Conservation (phyloP, 2,797 vertebrate genomes). For the Lithobates sylvaticus region DNA sequence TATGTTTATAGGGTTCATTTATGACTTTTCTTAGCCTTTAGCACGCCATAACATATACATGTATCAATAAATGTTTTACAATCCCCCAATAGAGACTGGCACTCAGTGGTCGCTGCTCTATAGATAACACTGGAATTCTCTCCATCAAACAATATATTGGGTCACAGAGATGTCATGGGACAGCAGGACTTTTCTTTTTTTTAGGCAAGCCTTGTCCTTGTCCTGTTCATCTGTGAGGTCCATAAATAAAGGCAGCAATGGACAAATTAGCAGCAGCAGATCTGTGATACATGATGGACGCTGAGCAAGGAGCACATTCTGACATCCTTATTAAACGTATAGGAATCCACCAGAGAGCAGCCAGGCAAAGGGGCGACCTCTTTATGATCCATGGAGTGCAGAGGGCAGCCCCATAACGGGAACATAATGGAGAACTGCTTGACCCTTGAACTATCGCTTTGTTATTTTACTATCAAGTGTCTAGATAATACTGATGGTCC, state of each 20-base stretch:
- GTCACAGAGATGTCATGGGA: not conserved
- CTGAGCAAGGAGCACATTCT: not conserved
- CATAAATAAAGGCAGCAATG: slow-evolving; percentile 2
- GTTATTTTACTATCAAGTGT: slow-evolving; percentile 57
- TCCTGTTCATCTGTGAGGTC: not conserved
- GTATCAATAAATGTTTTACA: not conserved
- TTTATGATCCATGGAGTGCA: slow-evolving; percentile 58
- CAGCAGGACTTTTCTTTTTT: not conserved
- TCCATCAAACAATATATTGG: not conserved
- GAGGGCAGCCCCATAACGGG: slow-evolving; percentile 53
- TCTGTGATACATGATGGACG: not conserved
- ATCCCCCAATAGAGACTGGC: not conserved
- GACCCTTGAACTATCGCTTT: slow-evolving; percentile 55
- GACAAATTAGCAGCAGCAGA: slow-evolving; percentile 9
- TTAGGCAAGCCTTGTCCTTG: not conserved
- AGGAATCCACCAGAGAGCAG: slow-evolving; percentile 46
- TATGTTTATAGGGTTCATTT: not conserved
- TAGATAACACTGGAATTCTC: not conserved
- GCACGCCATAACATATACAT: not conserved
- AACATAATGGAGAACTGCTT: slow-evolving; percentile 53
- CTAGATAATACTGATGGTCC: slow-evolving; percentile 55
- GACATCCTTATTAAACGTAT: slow-evolving; percentile 30
- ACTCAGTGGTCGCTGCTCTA: not conserved
- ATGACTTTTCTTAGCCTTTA: not conserved
- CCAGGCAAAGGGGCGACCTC: slow-evolving; percentile 47